Conservation (phyloP, 2,113 vertebrate species). For the Barbus barbus region DNA sequence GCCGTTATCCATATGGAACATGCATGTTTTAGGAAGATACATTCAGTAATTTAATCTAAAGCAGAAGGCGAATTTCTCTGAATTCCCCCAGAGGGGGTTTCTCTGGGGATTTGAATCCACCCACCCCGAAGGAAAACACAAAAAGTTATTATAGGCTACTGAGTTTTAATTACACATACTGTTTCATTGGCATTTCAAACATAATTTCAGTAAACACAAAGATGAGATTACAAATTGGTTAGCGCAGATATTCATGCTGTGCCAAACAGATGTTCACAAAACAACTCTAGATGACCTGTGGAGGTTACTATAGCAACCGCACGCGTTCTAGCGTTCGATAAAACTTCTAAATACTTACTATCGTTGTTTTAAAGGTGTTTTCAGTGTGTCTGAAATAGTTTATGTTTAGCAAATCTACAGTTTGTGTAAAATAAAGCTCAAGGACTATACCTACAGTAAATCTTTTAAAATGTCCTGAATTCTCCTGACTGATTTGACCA, state of each 20-base stretch:
- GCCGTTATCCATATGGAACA: neutral
- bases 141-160: neutral
- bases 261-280: constrained; percentile 8
- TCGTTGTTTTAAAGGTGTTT: too few species aligned
- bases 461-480: too few species aligned
- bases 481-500: too few species aligned
- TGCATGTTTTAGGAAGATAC: neutral
- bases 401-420: too few species aligned
- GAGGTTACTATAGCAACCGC: neutral
- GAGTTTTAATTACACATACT: neutral
- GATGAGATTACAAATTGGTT: neutral
- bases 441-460: too few species aligned
- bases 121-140: neutral
- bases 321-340: neutral
- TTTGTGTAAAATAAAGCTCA: too few species aligned
- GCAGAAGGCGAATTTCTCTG: too few species aligned
- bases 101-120: neutral
- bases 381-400: too few species aligned
- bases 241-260: neutral
- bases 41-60: neutral
- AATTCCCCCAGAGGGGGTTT: neutral
- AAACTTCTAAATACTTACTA: neutral
- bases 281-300: neutral
- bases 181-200: neutral
- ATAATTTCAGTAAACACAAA: neutral